Base-by-base conservation (phyloP, 2,888 invertebrate species). In the Venusia cambrica region DNA sequence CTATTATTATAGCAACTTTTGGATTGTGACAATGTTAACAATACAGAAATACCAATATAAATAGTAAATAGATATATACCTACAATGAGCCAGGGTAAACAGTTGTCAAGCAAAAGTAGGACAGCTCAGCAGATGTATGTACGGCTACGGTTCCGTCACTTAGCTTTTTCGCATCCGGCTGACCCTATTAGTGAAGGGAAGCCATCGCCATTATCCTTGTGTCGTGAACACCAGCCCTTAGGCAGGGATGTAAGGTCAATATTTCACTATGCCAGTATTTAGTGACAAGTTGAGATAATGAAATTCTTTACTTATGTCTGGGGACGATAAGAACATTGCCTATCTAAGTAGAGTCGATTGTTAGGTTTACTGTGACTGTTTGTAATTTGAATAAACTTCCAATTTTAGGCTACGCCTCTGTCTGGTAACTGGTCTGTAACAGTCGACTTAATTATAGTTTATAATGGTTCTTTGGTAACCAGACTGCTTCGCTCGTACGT, bases 111-210 rank as follows among this genome's bases (percentile, higher is more conserved):
- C 35, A 29, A 37, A 45, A 38, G 29, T 34, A 15, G 30, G 13
- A 9, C 29, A 30, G 12, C 28, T 34, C 32, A 30, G 36, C 38
- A 35, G 17, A 45, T 35, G 45, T 36, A n/a, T n/a, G n/a, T n/a
- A n/a, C n/a, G n/a, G n/a, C n/a, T n/a, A 34, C 38, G 18, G 16
- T 25, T 24, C 35, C 39, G 16, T 39, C 41, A 46, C 34, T 35
- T 29, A 34, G 34, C 38, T 34, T 38, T 35, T 34, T 42, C 48
- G 45, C 42, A 42, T 47, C 42, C 56, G 56, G 52, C 53, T 70
- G 68, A 73, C 73, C 73, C 71, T 69, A 72, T 74, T 65, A 60
- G 53, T 30, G 47, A 42, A 36, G 47, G 48, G 42, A 47, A 43
- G 49, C 38, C 32, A 57, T 59, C 48, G 45, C 57, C 57, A 59